Evolutionary conservation across 2,113 vertebrate genomes (phyloP), one percentile per base, ranked within the genome.

Genomic region (Oryctolagus cuniculus): DNA sequence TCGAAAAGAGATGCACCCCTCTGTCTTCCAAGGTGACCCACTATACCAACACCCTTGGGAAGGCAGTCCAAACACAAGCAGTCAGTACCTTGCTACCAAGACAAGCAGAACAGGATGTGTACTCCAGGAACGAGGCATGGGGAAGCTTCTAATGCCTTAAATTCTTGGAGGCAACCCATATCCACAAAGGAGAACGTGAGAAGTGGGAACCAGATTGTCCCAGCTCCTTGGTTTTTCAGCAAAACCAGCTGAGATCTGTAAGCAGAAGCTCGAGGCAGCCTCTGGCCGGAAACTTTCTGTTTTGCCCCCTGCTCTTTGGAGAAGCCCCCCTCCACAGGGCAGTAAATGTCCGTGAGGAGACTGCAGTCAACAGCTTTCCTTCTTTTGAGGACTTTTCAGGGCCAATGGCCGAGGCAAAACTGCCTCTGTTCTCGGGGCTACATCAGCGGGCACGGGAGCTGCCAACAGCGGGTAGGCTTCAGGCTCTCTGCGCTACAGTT

Each of bases 391-490:
- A 73, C 44, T 31, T 53, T 79, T 66, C 34, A 36, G 25, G 69
- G 34, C 17, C 53, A 61, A 27, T 10, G 11, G 34, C 22, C 44
- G 27, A 44, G 22, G 34, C 58, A 67, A 38, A 44, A 53, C 64
- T 5, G 7, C 34, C 73, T 24, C 17, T 63, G 79, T 63, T 55
- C 74, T 0, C 0, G 13, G 55, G 78, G 29, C 6, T 13, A 0
- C 29, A 12, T 19, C 24, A 6, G 12, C 3, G 80, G 31, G 7
- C 38, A 9, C n/a, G 80, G 69, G 49, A 34, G 10, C 31, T n/a
- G 34, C 5, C 13, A 19, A 8, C 13, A 44, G 12, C 44, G 27
- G 88, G 4, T 2, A 21, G 16, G 51, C 22, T 27, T 73, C 15
- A 17, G 27, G 38, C 7, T 85, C 44, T 61, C 34, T 64, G 66